Percentiles rank a stretch among this genome's conserved stretches.
phyloP scores from a whole-genome alignment of 92 coral and sea anemone species.

The Plumapathes pennacea region DNA sequence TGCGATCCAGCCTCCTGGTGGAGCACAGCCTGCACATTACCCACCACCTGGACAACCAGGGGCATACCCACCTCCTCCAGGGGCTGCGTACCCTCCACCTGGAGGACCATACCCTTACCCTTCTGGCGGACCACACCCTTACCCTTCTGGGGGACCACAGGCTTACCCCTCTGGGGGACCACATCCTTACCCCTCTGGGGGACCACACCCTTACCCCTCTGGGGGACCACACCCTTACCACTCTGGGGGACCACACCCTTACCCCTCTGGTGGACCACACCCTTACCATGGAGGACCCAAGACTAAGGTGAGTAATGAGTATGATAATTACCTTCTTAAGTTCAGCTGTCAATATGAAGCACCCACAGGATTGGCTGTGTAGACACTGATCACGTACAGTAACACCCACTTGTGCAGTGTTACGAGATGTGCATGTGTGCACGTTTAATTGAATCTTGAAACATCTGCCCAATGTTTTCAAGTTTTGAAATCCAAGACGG shows the following conservation, averaged over 20 bases:
- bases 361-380: no score
- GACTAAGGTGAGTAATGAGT: no score
- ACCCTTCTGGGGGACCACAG: constrained; percentile 18
- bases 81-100: constrained; percentile 14
- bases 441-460: no score
- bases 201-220: not conserved
- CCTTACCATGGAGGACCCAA: no score
- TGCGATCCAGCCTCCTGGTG: constrained; percentile 6
- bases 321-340: no score
- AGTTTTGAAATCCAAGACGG: no score
- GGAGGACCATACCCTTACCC: constrained; percentile 21
- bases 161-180: constrained; percentile 12
- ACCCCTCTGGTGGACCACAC: not conserved
- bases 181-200: constrained; percentile 25
- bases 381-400: no score
- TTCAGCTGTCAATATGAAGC: no score
- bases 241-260: not conserved
- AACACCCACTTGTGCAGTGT: no score
- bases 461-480: no score
- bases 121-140: constrained; percentile 13
- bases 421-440: no score
- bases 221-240: constrained; percentile 4
- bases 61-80: constrained; percentile 42
- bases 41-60: constrained; percentile 40
- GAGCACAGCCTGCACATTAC: constrained; percentile 14